Evolutionary conservation across 2,113 vertebrate genomes (phyloP).

Genomic region (Egretta garzetta): DNA sequence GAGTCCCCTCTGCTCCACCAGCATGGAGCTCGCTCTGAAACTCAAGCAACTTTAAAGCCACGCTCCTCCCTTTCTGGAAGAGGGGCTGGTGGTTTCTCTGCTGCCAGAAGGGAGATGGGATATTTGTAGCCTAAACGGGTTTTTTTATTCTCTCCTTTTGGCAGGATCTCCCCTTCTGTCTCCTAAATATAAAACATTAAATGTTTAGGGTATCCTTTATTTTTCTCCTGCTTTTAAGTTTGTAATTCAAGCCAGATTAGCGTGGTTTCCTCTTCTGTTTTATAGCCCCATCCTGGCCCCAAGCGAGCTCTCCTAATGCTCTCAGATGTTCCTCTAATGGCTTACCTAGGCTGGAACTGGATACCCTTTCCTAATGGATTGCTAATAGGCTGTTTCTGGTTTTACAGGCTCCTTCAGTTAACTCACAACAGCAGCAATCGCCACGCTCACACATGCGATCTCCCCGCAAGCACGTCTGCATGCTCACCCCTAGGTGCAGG

Average conservation of each 20-base stretch:
- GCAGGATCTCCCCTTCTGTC: conserved; percentile 59
- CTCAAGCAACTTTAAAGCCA: not conserved
- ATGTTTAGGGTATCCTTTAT: conserved; percentile 65
- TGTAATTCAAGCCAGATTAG: conserved; percentile 76
- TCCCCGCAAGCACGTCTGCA: not conserved
- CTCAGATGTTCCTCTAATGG: conserved; percentile 79
- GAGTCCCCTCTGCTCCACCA: not conserved
- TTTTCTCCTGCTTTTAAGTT: conserved; percentile 72
- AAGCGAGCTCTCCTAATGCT: conserved; percentile 67
- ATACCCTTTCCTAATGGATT: conserved; percentile 79
- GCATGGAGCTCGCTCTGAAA: not conserved
- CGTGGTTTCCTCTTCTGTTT: conserved; percentile 72
- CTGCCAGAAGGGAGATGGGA: conserved; percentile 20
- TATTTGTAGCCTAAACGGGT: conserved; percentile 37
- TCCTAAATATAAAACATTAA: conserved; percentile 71
- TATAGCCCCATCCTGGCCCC: conserved; percentile 72
- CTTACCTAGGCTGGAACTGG: conserved; percentile 79
- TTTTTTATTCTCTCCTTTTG: conserved; percentile 47
- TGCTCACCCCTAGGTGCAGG: not conserved
- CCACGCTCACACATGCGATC: not conserved
- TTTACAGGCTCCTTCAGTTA: conserved; percentile 76
- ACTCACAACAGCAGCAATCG: not conserved
- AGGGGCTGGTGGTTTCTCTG: not conserved
- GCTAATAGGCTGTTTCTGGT: conserved; percentile 84
- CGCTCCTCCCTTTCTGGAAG: conserved; percentile 16